Percentiles rank a stretch among this genome's conserved stretches.
phyloP scores from a whole-genome alignment of 2,113 vertebrate species.

The Ornithorhynchus anatinus region DNA sequence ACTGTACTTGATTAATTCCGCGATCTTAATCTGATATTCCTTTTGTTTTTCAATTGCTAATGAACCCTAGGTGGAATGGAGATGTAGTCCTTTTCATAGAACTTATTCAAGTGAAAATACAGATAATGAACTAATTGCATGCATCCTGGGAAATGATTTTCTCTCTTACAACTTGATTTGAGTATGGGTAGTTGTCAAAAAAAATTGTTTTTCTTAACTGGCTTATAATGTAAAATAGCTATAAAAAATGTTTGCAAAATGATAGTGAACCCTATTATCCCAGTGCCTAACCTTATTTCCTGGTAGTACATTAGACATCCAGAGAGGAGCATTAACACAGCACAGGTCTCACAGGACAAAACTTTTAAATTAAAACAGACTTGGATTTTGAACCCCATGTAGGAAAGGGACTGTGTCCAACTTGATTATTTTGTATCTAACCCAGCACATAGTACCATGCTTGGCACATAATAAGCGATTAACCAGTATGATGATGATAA shows the following conservation, averaged over 20 bases:
- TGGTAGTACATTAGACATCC: no score
- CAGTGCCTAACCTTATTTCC: no score
- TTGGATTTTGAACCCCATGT: no score
- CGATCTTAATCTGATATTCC: not conserved
- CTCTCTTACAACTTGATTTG: conserved; percentile 59
- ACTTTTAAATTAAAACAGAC: no score
- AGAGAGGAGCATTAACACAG: no score
- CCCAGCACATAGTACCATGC: no score
- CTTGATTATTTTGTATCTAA: no score
- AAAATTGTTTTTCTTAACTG: conserved; percentile 63
- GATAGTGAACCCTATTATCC: no score
- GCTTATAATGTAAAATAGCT: conserved; percentile 46
- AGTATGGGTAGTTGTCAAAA: conserved; percentile 63
- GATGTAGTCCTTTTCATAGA: conserved; percentile 40
- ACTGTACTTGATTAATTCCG: not conserved
- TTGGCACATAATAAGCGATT: no score
- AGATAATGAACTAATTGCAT: conserved; percentile 51
- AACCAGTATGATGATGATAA: no score
- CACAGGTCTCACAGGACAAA: no score
- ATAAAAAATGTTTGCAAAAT: conserved; percentile 48
- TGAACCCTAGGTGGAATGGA: not conserved
- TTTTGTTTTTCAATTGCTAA: not conserved
- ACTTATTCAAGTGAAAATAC: not conserved
- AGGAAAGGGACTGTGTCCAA: no score
- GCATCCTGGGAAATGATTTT: conserved; percentile 44